Base-by-base conservation (phyloP, 2,113 vertebrate genomes). In the Chaenogobius annularis region DNA sequence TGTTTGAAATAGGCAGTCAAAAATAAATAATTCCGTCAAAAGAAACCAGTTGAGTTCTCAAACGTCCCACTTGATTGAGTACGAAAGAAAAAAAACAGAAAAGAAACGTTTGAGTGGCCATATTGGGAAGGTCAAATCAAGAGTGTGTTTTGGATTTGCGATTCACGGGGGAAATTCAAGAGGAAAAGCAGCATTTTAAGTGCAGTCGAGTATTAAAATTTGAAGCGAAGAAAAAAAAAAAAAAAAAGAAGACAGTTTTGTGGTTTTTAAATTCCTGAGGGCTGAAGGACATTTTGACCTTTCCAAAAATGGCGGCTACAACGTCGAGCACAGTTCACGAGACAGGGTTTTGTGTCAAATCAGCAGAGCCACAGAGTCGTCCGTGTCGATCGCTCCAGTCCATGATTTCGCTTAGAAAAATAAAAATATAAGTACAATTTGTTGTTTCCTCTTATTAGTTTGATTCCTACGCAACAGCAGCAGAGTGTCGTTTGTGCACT, bases 381-480 rank as follows among this genome's bases (percentile, higher is more conserved):
- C 11, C 50, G 50, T 58, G 20, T 43, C 22, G 22, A 40, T 20
- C 23, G 47, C 64, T 59, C 9, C 54, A 46, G 40, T 63, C 31
- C 13, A 14, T 37, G 12, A 47, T 40, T 69, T 26, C 40, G 40
- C 54, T 67, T 8, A 68, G 31, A 40, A 77, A 72, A 40, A 35
- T 10, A 40, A 23, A 55, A 78, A 35, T 66, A 35, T 9, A 48
- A 55, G 69, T 20, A 66, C 61, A 69, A 80, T 72, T 63, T 63
- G 26, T 72, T 59, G 50, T 71, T 6, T 56, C 14, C 71, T 23
- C 17, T 26, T 75, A 70, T 54, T 59, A 67, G 26, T 68, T 62
- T 86, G 50, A 22, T 69, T 82, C 70, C 72, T 75, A 55, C 11
- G 70, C 56, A 55, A 75, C 66, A 40, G 54, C 54, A 58, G 55